Evolutionary conservation across 23 tunicate genomes (phyloP).

Genomic region (Clavelina lepadiformis): DNA sequence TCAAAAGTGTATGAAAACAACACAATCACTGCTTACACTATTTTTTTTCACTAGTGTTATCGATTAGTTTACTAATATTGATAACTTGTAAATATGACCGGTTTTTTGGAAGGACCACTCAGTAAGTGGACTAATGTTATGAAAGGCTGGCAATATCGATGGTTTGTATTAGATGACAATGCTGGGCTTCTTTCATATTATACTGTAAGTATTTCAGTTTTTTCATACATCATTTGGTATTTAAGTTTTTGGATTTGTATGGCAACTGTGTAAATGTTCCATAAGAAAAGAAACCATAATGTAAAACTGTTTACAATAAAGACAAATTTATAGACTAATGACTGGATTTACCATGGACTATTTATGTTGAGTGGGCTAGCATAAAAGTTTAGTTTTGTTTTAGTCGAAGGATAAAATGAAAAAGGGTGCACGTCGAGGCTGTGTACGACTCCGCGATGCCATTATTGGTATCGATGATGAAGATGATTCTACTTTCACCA

Average conservation of each 20-base stretch:
- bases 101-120: conserved; percentile 88
- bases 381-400: not conserved
- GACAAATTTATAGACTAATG: too few relatives aligned
- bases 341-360: not conserved
- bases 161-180: conserved; percentile 92
- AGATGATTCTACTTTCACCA: conserved; percentile 92
- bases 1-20: too few relatives aligned
- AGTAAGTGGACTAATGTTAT: conserved; percentile 95
- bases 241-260: too few relatives aligned
- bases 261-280: too few relatives aligned
- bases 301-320: too few relatives aligned
- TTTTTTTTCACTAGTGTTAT: too few relatives aligned
- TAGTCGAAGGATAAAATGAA: conserved; percentile 85
- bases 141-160: conserved; percentile 97
- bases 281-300: too few relatives aligned
- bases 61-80: not conserved
- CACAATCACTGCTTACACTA: too few relatives aligned
- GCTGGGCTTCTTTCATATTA: conserved; percentile 89
- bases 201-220: conserved; percentile 31
- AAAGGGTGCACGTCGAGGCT: conserved; percentile 83
- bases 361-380: not conserved
- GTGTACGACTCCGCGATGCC: conserved; percentile 82
- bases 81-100: conserved; percentile 28
- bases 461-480: conserved; percentile 96
- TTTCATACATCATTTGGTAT: too few relatives aligned